Evolutionary conservation across 1,140 invertebrate genomes (phyloP).

Genomic region (Spodoptera litura): DNA sequence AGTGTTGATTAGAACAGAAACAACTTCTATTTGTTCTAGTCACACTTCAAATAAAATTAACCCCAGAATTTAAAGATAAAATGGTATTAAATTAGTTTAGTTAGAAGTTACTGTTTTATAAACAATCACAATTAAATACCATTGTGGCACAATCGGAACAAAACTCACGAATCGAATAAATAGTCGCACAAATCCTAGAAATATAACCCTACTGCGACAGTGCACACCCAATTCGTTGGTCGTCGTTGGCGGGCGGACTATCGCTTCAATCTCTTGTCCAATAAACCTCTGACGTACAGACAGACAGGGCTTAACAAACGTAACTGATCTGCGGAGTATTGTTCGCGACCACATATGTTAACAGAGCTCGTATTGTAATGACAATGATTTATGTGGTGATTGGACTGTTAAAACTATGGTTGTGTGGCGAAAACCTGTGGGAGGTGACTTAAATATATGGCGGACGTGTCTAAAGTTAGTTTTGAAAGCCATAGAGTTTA

Average conservation of each 20-base stretch:
- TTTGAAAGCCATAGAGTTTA: no score
- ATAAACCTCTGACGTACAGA: conserved; percentile 63
- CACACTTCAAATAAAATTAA: no score
- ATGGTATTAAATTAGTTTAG: no score
- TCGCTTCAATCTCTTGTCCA: conserved; percentile 64
- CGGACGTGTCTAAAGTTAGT: no score
- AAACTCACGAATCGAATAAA: conserved; percentile 11
- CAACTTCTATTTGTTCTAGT: no score
- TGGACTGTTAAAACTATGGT: conserved; percentile 25
- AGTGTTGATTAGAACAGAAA: no score
- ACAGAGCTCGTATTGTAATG: conserved; percentile 39
- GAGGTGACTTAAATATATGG: background rate
- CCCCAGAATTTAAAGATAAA: no score
- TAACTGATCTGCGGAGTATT: conserved; percentile 61
- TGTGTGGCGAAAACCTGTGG: conserved; percentile 4
- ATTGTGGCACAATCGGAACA: background rate
- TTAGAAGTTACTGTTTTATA: no score
- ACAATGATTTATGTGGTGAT: conserved; percentile 41
- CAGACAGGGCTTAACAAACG: conserved; percentile 65
- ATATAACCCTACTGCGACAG: conserved; percentile 7
- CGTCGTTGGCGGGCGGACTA: conserved; percentile 61
- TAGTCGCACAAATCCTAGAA: conserved; percentile 18
- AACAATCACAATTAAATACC: no score
- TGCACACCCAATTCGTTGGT: conserved; percentile 53
- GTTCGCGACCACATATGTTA: conserved; percentile 56